Evolutionary conservation across 1,140 invertebrate genomes (phyloP).

Genomic region (Drosophila insularis): DNA sequence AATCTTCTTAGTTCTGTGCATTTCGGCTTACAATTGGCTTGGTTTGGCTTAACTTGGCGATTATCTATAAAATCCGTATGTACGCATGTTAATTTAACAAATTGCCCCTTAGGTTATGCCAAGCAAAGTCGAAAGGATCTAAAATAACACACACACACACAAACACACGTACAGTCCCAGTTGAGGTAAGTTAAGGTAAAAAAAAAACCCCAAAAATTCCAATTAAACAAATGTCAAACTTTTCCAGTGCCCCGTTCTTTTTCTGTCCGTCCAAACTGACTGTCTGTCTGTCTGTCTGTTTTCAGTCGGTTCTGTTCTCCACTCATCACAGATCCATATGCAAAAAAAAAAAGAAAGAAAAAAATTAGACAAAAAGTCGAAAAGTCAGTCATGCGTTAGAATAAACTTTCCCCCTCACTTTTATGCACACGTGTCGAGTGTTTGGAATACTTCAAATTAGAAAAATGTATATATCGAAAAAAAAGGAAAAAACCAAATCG

Average conservation of each 20-base stretch:
- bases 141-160: background rate
- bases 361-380: slow-evolving; percentile 5
- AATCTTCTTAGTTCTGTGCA: background rate
- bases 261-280: background rate
- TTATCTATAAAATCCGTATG: slow-evolving; percentile 26
- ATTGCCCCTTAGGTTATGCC: slow-evolving; percentile 36
- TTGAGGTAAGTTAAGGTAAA: too few species aligned
- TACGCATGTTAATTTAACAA: slow-evolving; percentile 50
- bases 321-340: background rate
- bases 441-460: slow-evolving; percentile 7
- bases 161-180: background rate
- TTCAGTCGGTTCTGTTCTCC: background rate
- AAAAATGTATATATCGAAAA: background rate
- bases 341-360: background rate
- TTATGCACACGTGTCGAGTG: slow-evolving; percentile 3
- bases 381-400: slow-evolving; percentile 7
- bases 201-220: slow-evolving; percentile 52
- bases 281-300: slow-evolving; percentile 11
- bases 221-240: slow-evolving; percentile 79
- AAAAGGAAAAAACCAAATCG: background rate
- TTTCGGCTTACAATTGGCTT: background rate
- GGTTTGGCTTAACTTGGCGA: background rate
- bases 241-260: slow-evolving; percentile 29
- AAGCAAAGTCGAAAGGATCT: background rate
- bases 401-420: background rate